Percentiles rank a stretch among this genome's conserved stretches.
phyloP scores from a whole-genome alignment of 23 tunicate species.

The Trididemnum nubilum region DNA sequence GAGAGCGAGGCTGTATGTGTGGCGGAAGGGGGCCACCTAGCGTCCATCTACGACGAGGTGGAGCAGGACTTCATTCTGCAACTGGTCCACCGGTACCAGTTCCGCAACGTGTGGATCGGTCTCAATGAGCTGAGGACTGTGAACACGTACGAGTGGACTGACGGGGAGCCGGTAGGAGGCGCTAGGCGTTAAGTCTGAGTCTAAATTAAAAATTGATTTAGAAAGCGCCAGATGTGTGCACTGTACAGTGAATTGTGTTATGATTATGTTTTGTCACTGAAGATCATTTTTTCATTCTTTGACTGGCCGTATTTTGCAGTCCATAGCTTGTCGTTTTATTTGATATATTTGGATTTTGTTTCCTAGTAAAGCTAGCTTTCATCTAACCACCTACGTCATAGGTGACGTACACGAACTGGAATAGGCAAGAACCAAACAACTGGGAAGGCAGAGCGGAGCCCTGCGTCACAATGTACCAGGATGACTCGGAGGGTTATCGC shows the following conservation, averaged over 20 bases:
- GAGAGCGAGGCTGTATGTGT: conserved; percentile 65
- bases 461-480: conserved; percentile 54
- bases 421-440: conserved; percentile 55
- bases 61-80: conserved; percentile 77
- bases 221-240: too few species aligned
- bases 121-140: conserved; percentile 55
- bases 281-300: too few species aligned
- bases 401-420: conserved; percentile 87
- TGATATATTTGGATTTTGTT: too few species aligned
- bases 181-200: too few species aligned
- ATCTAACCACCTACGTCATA: too few species aligned
- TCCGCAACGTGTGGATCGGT: conserved; percentile 71
- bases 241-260: too few species aligned
- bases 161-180: conserved; percentile 55
- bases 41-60: conserved; percentile 45
- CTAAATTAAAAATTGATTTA: neutral
- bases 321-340: too few species aligned
- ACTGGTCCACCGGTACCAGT: conserved; percentile 3
- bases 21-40: conserved; percentile 52
- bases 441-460: conserved; percentile 46
- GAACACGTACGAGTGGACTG: conserved; percentile 80
- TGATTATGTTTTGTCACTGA: too few species aligned
- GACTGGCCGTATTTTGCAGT: too few species aligned
- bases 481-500: neutral
- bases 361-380: too few species aligned